Conservation (phyloP, 2,113 vertebrate genomes). For the Saguinus midas region DNA sequence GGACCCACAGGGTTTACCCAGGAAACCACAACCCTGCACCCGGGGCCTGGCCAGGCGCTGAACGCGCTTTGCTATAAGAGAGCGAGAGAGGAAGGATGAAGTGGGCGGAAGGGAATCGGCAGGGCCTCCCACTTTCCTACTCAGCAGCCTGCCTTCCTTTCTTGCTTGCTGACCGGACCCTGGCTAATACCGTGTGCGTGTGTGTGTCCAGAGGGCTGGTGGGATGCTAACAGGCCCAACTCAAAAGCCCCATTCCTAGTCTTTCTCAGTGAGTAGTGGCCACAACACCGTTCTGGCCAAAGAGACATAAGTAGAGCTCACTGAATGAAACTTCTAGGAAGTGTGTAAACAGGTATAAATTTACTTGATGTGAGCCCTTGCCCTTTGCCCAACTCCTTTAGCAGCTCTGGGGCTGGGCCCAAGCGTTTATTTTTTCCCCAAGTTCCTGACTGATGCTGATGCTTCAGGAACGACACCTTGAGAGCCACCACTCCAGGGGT, state of each 20-base stretch:
- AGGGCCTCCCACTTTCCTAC: background rate
- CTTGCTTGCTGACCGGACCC: background rate
- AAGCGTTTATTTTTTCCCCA: background rate
- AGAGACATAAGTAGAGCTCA: background rate
- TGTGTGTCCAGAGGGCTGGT: background rate
- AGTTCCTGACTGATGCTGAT: too few relatives aligned
- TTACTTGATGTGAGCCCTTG: background rate
- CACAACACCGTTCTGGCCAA: background rate
- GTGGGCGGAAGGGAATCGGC: background rate
- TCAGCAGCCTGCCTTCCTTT: background rate
- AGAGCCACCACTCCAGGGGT: background rate
- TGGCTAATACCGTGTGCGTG: background rate
- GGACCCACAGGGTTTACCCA: too few relatives aligned
- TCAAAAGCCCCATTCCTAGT: background rate
- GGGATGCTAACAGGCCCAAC: background rate
- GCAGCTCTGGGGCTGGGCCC: accelerated
- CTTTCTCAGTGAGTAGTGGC: background rate
- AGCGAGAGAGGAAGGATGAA: background rate
- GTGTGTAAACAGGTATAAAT: background rate
- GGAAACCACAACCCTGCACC: background rate
- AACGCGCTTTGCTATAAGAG: background rate
- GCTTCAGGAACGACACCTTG: accelerated
- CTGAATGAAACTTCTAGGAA: background rate
- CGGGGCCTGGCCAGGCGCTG: background rate
- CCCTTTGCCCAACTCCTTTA: too few relatives aligned